Percentiles rank a stretch among this genome's conserved stretches.
Conservation (phyloP, 2,888 invertebrate species). For the Synergus itoensis region DNA sequence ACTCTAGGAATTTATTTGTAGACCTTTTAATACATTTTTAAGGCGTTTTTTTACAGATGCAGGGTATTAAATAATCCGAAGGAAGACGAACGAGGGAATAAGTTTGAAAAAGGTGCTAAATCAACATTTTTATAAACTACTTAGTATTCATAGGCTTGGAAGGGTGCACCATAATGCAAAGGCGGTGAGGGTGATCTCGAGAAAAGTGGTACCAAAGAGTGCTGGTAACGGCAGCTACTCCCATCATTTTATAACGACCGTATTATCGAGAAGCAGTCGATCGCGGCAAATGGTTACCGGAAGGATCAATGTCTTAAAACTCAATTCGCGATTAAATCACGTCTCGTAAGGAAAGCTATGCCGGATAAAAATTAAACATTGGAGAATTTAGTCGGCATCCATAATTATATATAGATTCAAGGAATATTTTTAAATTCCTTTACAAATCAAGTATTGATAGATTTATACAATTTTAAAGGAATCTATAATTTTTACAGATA, state of each 20-base stretch:
- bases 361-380: neutral
- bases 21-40: neutral
- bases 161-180: conserved; percentile 39
- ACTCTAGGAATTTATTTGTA: neutral
- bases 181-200: conserved; percentile 31
- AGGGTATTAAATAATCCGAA: conserved; percentile 36
- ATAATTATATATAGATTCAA: neutral
- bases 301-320: conserved; percentile 36
- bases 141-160: conserved; percentile 76
- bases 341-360: conserved; percentile 1
- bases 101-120: conserved; percentile 71
- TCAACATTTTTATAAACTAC: conserved; percentile 78
- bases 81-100: conserved; percentile 47
- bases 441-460: neutral
- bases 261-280: conserved; percentile 38
- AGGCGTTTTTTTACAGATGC: neutral
- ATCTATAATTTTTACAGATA: conserved; percentile 42
- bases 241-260: conserved; percentile 41
- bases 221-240: conserved; percentile 36
- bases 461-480: neutral
- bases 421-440: conserved; percentile 30
- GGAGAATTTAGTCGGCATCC: neutral
- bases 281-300: conserved; percentile 31
- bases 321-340: conserved; percentile 32
- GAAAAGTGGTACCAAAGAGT: conserved; percentile 37